These are phyloP conservation scores for Gryon sp. DNA, from an alignment of 1,140 invertebrate genomes.

Conservation along the genomic window DNA sequence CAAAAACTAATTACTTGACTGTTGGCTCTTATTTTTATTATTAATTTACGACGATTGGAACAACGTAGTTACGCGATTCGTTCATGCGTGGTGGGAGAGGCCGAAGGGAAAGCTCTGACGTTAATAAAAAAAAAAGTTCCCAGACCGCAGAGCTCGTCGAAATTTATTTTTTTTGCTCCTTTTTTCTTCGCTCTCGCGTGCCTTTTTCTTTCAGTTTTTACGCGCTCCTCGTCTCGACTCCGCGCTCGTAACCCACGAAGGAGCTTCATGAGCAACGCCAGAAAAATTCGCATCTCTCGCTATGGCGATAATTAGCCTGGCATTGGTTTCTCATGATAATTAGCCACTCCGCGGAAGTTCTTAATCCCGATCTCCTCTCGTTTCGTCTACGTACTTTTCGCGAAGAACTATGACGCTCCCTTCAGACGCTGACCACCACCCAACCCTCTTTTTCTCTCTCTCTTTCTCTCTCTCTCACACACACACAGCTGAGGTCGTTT, in stretches of 20 bases:
- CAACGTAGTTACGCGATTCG: slow-evolving; percentile 65
- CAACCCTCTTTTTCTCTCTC: no score
- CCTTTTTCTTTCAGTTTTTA: slow-evolving; percentile 61
- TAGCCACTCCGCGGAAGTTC: slow-evolving; percentile 65
- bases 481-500: slow-evolving; percentile 51
- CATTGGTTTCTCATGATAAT: slow-evolving; percentile 66
- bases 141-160: slow-evolving; percentile 61
- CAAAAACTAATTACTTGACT: slow-evolving; percentile 61
- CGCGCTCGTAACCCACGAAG: slow-evolving; percentile 54
- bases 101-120: slow-evolving; percentile 61
- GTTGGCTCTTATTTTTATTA: slow-evolving; percentile 60
- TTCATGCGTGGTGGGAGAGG: slow-evolving; percentile 64
- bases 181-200: slow-evolving; percentile 33
- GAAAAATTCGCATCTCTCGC: slow-evolving; percentile 62
- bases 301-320: slow-evolving; percentile 62
- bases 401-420: slow-evolving; percentile 51
- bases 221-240: slow-evolving; percentile 43
- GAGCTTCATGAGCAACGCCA: slow-evolving; percentile 60
- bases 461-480: no score
- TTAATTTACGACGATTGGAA: slow-evolving; percentile 64
- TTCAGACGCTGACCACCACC: slow-evolving; percentile 61
- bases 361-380: slow-evolving; percentile 59
- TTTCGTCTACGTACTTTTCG: slow-evolving; percentile 49
- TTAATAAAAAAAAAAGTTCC: slow-evolving; percentile 40
- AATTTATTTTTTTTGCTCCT: slow-evolving; percentile 58